These are phyloP conservation scores for Labeo calbasu DNA, from an alignment of 2,797 vertebrate genomes.

Conservation along the genomic window DNA sequence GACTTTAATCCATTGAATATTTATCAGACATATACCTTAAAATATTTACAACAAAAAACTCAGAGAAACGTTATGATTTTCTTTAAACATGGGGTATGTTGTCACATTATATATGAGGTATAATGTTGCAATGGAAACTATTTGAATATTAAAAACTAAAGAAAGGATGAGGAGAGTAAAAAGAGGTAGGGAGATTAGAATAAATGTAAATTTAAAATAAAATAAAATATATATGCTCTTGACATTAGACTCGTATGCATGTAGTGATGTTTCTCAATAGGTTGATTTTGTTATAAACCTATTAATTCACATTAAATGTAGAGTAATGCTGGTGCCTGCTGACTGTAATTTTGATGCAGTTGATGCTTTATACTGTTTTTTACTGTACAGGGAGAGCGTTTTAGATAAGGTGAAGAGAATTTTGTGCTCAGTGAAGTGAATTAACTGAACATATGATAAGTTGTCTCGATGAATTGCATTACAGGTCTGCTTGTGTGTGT, in stretches of 20 bases:
- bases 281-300: not conserved
- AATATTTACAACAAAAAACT: not conserved
- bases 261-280: not conserved
- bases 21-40: not conserved
- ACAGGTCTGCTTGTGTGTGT: constrained; percentile 45
- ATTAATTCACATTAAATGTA: not conserved
- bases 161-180: not conserved
- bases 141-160: not conserved
- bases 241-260: not conserved
- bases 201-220: not conserved
- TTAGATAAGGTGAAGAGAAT: not conserved
- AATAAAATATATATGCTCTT: not conserved
- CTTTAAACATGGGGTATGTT: not conserved
- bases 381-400: not conserved
- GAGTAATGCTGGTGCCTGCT: not conserved
- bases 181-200: not conserved
- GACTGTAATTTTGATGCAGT: not conserved
- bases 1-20: not conserved
- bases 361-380: not conserved
- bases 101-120: not conserved
- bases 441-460: constrained; percentile 50
- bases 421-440: constrained; percentile 38
- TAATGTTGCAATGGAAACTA: not conserved
- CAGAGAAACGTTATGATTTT: not conserved
- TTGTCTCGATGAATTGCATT: constrained; percentile 42